Evolutionary conservation across 1,140 invertebrate species (phyloP).

Genomic region (Nasonia giraulti): DNA sequence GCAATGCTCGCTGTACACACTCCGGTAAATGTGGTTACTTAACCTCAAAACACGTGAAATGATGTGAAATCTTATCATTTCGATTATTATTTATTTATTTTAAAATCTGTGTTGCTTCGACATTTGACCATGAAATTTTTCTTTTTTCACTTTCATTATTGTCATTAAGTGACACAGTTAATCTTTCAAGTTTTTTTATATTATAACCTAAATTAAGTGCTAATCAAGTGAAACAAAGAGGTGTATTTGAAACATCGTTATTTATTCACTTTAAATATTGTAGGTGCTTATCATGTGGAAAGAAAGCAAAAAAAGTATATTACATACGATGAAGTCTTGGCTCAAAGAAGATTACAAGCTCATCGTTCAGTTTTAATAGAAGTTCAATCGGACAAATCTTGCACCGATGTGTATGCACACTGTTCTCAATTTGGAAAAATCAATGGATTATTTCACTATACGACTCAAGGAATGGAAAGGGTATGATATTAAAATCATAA

Average conservation of each 20-base stretch:
- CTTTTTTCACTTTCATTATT: not conserved
- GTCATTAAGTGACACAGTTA: not conserved
- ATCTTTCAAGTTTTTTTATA: not conserved
- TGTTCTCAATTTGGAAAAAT: conserved; percentile 78
- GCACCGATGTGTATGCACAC: conserved; percentile 78
- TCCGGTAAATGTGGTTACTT: not conserved
- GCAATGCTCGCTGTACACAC: not conserved
- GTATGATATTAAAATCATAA: conserved; percentile 57
- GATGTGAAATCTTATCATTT: not conserved
- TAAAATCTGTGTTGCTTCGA: not conserved
- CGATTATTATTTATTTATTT: not conserved
- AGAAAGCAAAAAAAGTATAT: not conserved
- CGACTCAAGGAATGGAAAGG: conserved; percentile 66
- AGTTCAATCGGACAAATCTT: conserved; percentile 79
- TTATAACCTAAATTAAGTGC: not conserved
- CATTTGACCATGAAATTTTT: not conserved
- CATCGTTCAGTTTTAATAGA: conserved; percentile 78
- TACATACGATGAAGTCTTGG: conserved; percentile 66
- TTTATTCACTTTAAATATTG: not conserved
- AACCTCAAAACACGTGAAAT: conserved; percentile 29
- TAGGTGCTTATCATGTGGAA: not conserved
- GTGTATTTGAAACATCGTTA: not conserved
- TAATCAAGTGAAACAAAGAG: too few relatives aligned
- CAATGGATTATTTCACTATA: conserved; percentile 79
- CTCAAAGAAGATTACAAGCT: conserved; percentile 75